Base-by-base conservation (phyloP, 2,113 vertebrate genomes). In the Hydrolagus affinis region DNA sequence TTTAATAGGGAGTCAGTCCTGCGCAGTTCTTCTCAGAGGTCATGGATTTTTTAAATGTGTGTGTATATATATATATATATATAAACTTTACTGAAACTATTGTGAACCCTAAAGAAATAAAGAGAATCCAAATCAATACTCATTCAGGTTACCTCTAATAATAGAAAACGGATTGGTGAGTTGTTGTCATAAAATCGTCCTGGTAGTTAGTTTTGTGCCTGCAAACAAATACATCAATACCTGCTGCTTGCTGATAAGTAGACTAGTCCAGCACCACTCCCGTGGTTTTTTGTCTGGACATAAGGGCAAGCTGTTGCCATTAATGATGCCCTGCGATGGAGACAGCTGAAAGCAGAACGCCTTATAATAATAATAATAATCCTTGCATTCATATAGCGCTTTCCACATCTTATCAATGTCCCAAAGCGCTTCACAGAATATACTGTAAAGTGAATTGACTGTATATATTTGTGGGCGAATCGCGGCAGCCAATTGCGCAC, bases 31-130 rank as follows among this genome's bases (percentile, higher is more conserved):
- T 11, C 6, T 83, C 25, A 19, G 28, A 68, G 32, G 9, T 9
- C 62, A 21, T 28, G 25, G 78, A 66, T 83, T 83, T 14, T 25
- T 17, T 28, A 23, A 72, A 72, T 25, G 17, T 78, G 62, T 28
- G 15, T 83, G 62, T 83, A 83, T n/a, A n/a, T n/a, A n/a, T n/a
- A n/a, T n/a, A n/a, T n/a, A n/a, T n/a, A n/a, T n/a, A n/a, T n/a
- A 66, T 66, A 83, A 83, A 66, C 15, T 30, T 12, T 44, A 15
- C 25, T 68, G 80, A 88, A 92, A 90, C 76, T 87, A 88, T 88
- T 88, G 88, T 87, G 90, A 88, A 90, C 88, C 85, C 88, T n/a
- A 90, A 68, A 89, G 89, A 90, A 91, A 88, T 89, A 87, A 89
- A 86, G 73, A 86, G 86, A 83, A 77, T 21, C 2, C 0, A 86